Evolutionary conservation across 2,113 vertebrate genomes (phyloP).

Genomic region (Uria lomvia): DNA sequence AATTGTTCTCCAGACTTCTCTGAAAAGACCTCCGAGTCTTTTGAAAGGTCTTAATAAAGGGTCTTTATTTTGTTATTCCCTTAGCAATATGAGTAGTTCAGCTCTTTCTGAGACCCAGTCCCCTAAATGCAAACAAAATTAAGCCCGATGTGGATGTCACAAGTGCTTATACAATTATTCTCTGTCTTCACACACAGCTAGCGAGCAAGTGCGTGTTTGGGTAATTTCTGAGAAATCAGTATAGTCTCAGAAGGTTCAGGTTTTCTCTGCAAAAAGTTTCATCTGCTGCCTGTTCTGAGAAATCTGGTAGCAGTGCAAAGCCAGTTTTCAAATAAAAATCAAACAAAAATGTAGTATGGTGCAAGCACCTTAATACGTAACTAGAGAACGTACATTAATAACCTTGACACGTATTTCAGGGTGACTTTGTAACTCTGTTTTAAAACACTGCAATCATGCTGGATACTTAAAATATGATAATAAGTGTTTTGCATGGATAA

Average conservation of each 20-base stretch:
- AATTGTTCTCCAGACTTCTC: not conserved
- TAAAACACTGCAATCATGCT: not conserved
- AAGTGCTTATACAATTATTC: not conserved
- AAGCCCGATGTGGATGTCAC: accelerated
- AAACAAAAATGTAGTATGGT: not conserved
- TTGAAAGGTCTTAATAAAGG: not conserved
- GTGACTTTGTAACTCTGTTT: not conserved
- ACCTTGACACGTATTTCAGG: not conserved
- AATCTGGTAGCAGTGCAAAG: not conserved
- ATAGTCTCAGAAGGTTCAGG: not conserved
- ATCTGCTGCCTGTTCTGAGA: not conserved
- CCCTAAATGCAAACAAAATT: not conserved
- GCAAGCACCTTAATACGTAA: not conserved
- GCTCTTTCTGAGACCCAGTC: not conserved
- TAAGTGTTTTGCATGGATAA: not conserved
- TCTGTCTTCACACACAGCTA: not conserved
- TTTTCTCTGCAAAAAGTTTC: not conserved
- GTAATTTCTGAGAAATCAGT: not conserved
- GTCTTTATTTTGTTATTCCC: not conserved
- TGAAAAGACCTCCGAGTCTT: not conserved
- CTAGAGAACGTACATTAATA: not conserved
- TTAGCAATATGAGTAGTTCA: not conserved
- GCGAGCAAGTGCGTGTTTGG: not conserved
- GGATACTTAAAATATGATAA: not conserved
- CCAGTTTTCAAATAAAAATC: not conserved